Conservation (phyloP, 2,888 invertebrate species). For the Latrodectus elegans region DNA sequence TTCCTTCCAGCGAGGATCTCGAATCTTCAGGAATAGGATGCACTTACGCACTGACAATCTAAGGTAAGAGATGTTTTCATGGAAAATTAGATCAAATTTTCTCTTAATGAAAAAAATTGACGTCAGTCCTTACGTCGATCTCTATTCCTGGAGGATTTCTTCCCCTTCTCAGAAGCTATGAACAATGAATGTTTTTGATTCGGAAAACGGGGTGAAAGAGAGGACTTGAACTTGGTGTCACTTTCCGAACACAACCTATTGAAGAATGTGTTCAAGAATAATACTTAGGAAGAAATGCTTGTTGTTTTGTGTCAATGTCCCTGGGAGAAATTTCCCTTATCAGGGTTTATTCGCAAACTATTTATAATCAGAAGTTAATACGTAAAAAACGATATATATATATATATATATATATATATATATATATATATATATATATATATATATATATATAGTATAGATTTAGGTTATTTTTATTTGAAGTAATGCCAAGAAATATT, state of each 20-base stretch:
- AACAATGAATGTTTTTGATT: conserved; percentile 30
- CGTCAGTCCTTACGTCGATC: conserved; percentile 44
- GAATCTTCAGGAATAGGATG: too few species aligned
- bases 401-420: too few species aligned
- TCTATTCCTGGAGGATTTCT: background rate
- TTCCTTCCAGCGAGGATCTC: too few species aligned
- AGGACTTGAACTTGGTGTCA: conserved; percentile 12
- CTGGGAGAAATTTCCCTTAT: background rate
- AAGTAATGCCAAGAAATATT: too few species aligned
- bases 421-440: too few species aligned
- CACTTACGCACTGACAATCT: too few species aligned
- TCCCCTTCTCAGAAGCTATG: background rate
- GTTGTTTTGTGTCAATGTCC: background rate
- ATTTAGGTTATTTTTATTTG: too few species aligned
- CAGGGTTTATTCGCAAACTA: background rate
- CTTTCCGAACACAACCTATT: background rate
- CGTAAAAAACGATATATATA: too few species aligned
- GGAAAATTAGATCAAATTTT: too few species aligned
- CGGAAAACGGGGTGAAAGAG: background rate
- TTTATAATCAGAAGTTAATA: background rate
- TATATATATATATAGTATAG: too few species aligned
- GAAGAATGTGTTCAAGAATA: background rate
- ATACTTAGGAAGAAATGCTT: background rate
- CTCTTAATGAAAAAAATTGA: conserved; percentile 30
- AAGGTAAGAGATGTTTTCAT: too few species aligned